phyloP scores from a whole-genome alignment of 2,113 vertebrate species.

The Cygnus atratus region DNA sequence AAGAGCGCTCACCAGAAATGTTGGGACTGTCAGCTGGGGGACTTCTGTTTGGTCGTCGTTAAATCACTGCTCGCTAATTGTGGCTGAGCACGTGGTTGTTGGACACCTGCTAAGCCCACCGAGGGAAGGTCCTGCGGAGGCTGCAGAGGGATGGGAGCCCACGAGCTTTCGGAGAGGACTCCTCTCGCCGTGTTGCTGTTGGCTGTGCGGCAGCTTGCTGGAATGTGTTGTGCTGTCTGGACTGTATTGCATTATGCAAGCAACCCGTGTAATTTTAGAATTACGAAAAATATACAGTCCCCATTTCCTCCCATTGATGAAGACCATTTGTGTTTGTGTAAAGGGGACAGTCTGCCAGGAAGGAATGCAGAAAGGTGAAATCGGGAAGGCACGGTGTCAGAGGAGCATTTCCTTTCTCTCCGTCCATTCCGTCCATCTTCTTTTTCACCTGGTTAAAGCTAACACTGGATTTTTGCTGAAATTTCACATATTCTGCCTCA shows the following conservation, averaged over 20 bases:
- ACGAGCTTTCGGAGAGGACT: not conserved
- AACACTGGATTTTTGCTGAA: not conserved
- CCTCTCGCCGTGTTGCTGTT: not conserved
- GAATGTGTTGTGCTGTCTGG: not conserved
- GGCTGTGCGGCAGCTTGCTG: not conserved
- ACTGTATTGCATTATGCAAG: not conserved
- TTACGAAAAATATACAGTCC: not conserved
- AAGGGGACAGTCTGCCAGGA: not conserved
- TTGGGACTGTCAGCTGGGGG: not conserved
- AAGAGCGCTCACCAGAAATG: not conserved
- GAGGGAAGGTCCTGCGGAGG: not conserved
- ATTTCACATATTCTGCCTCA: not conserved
- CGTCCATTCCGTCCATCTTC: not conserved
- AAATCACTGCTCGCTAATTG: not conserved
- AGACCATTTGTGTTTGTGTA: not conserved
- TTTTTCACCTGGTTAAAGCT: not conserved
- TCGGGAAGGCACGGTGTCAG: rapidly evolving
- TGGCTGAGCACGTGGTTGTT: not conserved
- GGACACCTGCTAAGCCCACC: not conserved
- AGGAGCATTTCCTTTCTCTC: not conserved
- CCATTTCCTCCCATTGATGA: not conserved
- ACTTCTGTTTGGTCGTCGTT: not conserved
- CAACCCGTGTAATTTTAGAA: not conserved
- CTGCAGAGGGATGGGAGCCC: not conserved
- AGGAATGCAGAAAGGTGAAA: not conserved